These are phyloP conservation scores for Dermochelys coriacea DNA, from an alignment of 2,797 vertebrate species.

Conservation along the genomic window DNA sequence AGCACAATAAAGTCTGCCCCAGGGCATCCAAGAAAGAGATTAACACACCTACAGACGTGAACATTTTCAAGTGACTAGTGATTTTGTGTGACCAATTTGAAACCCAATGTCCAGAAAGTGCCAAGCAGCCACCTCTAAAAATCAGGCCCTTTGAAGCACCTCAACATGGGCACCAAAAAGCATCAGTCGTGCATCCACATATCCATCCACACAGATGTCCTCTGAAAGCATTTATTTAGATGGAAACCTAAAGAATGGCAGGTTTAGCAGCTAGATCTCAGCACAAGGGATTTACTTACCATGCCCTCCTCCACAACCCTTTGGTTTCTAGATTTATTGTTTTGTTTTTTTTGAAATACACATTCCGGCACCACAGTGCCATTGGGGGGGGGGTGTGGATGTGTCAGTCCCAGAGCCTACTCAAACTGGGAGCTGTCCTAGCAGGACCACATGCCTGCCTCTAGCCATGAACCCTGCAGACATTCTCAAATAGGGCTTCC, in stretches of 20 bases:
- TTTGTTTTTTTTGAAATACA: not conserved
- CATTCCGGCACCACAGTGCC: not conserved
- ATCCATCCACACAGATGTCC: not conserved
- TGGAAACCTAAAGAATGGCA: not conserved
- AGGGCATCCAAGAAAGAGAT: not conserved
- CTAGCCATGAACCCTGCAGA: not conserved
- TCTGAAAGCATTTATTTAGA: not conserved
- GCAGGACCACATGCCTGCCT: not conserved
- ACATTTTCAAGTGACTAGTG: not conserved
- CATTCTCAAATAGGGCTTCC: not conserved
- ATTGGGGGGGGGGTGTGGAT: not conserved
- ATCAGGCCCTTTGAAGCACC: not conserved
- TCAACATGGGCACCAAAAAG: not conserved
- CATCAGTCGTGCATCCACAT: not conserved
- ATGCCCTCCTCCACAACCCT: not conserved
- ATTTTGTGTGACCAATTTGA: not conserved
- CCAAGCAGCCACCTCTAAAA: not conserved
- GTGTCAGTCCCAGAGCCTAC: not conserved
- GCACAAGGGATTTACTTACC: not conserved
- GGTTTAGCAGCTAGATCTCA: not conserved
- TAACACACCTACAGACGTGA: not conserved
- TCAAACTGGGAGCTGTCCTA: not conserved
- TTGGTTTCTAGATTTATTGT: not conserved
- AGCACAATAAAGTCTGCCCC: not conserved
- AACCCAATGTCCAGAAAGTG: not conserved